Evolutionary conservation across 2,797 vertebrate genomes (phyloP).

Genomic region (Aythya fuligula): DNA sequence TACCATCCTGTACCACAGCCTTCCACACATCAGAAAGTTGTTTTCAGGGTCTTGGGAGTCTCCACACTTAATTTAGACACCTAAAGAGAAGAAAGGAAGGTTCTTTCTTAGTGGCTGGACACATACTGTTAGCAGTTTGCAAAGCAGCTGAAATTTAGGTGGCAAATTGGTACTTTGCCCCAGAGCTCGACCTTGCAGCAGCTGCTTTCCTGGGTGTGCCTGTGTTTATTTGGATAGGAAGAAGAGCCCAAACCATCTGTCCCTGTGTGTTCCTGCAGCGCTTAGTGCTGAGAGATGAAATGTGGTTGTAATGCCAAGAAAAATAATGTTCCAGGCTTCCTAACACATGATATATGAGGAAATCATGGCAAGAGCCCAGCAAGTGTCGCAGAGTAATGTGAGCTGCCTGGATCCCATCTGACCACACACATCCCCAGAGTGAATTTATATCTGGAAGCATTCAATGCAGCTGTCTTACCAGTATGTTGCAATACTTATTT

Average conservation of each 20-base stretch:
- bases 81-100: not conserved
- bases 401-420: constrained; percentile 32
- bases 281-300: constrained; percentile 46
- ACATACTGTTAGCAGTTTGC: not conserved
- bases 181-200: not conserved
- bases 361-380: not conserved
- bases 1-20: accelerated
- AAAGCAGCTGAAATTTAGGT: not conserved
- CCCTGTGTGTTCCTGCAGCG: constrained; percentile 31
- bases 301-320: constrained; percentile 12
- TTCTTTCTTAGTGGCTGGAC: not conserved
- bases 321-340: not conserved
- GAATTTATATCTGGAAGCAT: constrained; percentile 40
- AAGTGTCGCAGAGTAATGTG: not conserved
- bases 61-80: not conserved
- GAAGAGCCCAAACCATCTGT: constrained; percentile 37
- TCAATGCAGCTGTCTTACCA: constrained; percentile 3
- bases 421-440: not conserved
- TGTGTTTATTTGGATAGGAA: constrained; percentile 24
- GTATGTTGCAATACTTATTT: not conserved
- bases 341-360: constrained; percentile 17
- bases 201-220: not conserved
- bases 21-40: not conserved
- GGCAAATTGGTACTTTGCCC: not conserved
- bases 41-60: not conserved